Evolutionary conservation across 1,140 invertebrate genomes (phyloP), one percentile per base, ranked within the genome.

Genomic region (Euglossa dilemma): DNA sequence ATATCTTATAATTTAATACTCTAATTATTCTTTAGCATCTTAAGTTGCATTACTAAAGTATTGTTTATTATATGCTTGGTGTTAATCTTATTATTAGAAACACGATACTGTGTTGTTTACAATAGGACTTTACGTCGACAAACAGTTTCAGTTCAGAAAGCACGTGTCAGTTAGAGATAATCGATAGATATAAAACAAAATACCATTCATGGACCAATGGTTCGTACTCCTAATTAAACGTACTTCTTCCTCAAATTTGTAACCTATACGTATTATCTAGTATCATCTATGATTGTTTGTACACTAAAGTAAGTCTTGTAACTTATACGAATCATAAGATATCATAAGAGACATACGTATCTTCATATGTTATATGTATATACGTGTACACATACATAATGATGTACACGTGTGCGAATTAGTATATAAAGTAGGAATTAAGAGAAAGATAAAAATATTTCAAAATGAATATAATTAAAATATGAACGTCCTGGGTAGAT

Each of bases 401-500:
- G 84, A 66, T 80, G 75, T 80, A 83, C 75, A 81, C 80, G 71
- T 72, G 56, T 87, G 78, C 61, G 75, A 80, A 63, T 81, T 83
- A 71, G 70, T 50, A 84, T 78, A 79, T 85, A 74, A 74, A 74
- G 78, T 91, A 92, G 86, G 76, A 87, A 87, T 90, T 90, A 92
- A 89, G 91, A 85, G 83, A 90, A 91, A 89, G 80, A 85, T 83
- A 89, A 90, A 89, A 86, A 91, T 89, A 89, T 89, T 87, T 91
- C 86, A 86, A 91, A 90, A 89, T 89, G 84, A 89, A 91, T 92
- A 92, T 92, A 91, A 91, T 92, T 93, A 92, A 93, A 91, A 90
- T 92, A 93, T 94, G 82, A 90, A 89, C 90, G 85, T 93, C 88
- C 87, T 92, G 89, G 89, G 90, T 91, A 92, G 70, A 87, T 86